These are phyloP conservation scores for Paedocypris sp. DNA, from an alignment of 2,113 vertebrate species.

Conservation along the genomic window DNA sequence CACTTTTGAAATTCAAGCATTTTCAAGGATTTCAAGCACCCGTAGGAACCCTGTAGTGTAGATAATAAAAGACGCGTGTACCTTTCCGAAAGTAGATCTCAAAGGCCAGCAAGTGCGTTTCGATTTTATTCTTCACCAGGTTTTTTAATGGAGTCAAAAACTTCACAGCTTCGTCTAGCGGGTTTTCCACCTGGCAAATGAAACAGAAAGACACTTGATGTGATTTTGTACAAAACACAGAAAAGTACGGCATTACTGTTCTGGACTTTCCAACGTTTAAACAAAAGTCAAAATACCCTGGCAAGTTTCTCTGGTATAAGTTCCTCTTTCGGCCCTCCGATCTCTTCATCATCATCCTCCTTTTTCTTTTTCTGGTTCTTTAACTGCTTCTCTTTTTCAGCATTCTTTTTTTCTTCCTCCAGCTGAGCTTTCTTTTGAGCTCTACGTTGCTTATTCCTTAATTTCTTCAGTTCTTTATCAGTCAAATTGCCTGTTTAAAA, in stretches of 20 bases:
- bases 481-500: constrained; percentile 77
- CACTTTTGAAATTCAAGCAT: too few relatives aligned
- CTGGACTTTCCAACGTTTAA: too few relatives aligned
- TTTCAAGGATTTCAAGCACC: too few relatives aligned
- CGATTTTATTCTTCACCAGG: constrained; percentile 94
- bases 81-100: constrained; percentile 99
- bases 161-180: constrained; percentile 97
- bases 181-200: constrained; percentile 77
- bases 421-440: constrained; percentile 96
- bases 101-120: constrained; percentile 96
- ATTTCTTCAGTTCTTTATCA: constrained; percentile 94
- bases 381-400: constrained; percentile 94
- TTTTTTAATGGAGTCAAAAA: constrained; percentile 96
- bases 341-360: constrained; percentile 96
- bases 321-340: constrained; percentile 95
- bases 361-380: constrained; percentile 99
- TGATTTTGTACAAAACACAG: too few relatives aligned
- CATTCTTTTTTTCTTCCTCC: constrained; percentile 95
- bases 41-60: too few relatives aligned
- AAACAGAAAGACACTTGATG: not conserved
- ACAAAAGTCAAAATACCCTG: constrained; percentile 81
- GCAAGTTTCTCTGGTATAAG: constrained; percentile 95
- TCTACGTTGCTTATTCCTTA: constrained; percentile 91
- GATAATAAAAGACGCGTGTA: constrained; percentile 32
- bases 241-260: too few relatives aligned